Evolutionary conservation across 2,888 invertebrate genomes (phyloP).

Genomic region (Archips xylosteana): DNA sequence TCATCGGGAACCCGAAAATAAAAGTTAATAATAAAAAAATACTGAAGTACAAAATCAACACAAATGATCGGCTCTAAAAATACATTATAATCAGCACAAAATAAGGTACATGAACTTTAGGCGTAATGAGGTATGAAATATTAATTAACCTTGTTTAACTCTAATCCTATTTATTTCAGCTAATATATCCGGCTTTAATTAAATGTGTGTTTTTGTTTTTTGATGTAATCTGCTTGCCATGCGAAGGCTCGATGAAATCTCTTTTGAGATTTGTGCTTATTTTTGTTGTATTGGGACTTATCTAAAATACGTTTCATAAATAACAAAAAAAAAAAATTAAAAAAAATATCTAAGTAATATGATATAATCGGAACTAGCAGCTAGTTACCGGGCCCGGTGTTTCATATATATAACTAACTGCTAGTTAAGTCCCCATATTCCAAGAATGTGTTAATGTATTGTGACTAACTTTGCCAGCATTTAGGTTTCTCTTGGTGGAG

Average conservation of each 20-base stretch:
- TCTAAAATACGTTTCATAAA: not conserved
- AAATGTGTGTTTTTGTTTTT: slow-evolving; percentile 6
- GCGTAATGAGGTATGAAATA: slow-evolving; percentile 28
- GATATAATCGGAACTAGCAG: slow-evolving; percentile 14
- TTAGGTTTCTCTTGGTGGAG: slow-evolving; percentile 10
- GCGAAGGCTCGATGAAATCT: slow-evolving; percentile 29
- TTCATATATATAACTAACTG: slow-evolving; percentile 13
- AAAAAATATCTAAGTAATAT: not conserved
- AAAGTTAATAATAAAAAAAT: no score
- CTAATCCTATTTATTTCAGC: slow-evolving; percentile 25
- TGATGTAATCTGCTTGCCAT: slow-evolving; percentile 36
- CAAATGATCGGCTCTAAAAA: not conserved
- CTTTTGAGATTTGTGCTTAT: not conserved
- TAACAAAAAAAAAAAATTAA: no score
- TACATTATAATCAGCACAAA: not conserved
- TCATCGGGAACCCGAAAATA: slow-evolving; percentile 60
- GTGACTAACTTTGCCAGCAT: slow-evolving; percentile 31
- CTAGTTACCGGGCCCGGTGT: slow-evolving; percentile 21
- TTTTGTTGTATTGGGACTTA: slow-evolving; percentile 32
- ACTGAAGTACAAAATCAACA: not conserved
- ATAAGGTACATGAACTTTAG: not conserved
- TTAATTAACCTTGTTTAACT: slow-evolving; percentile 22
- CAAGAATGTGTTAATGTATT: slow-evolving; percentile 19
- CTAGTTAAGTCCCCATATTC: slow-evolving; percentile 21
- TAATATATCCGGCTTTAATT: slow-evolving; percentile 20